Evolutionary conservation across 2,797 vertebrate species (phyloP), one percentile per base, ranked within the genome.

Genomic region (Microctenopoma lineatum): DNA sequence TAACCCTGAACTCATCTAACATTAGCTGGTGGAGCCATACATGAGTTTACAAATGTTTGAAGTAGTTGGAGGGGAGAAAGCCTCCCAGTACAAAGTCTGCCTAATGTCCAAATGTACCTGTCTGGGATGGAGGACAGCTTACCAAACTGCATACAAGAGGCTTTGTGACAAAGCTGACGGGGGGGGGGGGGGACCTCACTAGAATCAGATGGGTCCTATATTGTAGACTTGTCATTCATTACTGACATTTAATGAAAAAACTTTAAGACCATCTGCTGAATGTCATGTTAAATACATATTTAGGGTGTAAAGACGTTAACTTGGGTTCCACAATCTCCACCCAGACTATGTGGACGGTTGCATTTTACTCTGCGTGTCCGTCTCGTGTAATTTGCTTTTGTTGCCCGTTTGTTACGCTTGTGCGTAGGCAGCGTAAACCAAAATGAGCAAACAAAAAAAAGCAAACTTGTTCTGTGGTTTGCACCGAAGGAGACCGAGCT

Each of bases 81-180:
- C 29, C 29, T 32, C 29, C 5, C 7, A 32, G 29, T 32, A 32
- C 29, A 32, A 32, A 32, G 29, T 6, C 29, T 32, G 29, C 5
- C 5, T 32, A 29, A 32, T 32, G 5, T 6, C 29, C 4, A 6
- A 32, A 32, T 32, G 5, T 32, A 6, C 4, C 29, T 32, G 7
- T 32, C 29, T 32, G 29, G 7, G 29, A 32, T 32, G 7, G 29
- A 6, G 29, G 29, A 32, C 29, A 32, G 29, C 29, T 32, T 7
- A 32, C 29, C 29, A 32, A 32, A 32, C 70, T 21, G 42, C 64
- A 75, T 73, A 71, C 81, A 88, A 88, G 87, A 88, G 60, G 76
- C 89, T 88, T 87, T 87, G 82, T 87, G 73, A 81, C 66, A 14
- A 75, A 87, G 65, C 83, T 73, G 62, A 72, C 52, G 42, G 50